These are phyloP conservation scores for Diogma glabrata DNA, from an alignment of 2,888 invertebrate species.

Conservation along the genomic window DNA sequence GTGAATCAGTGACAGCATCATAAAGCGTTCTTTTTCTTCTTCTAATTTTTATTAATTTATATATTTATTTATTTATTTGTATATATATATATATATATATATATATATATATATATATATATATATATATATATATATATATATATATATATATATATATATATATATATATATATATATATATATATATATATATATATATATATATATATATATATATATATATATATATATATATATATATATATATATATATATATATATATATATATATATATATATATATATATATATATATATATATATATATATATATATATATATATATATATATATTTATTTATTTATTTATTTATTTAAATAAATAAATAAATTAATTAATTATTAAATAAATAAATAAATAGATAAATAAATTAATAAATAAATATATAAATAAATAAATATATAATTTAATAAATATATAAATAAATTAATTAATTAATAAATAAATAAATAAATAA, in stretches of 20 bases:
- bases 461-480: neutral
- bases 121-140: neutral
- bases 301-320: neutral
- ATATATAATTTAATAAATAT: neutral
- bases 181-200: neutral
- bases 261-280: neutral
- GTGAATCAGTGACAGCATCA: too few species aligned
- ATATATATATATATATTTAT: neutral
- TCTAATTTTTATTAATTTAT: too few species aligned
- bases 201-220: neutral
- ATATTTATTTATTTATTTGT: neutral
- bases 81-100: neutral
- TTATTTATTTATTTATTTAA: neutral
- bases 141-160: neutral
- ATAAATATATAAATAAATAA: constrained; percentile 1
- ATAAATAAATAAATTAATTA: constrained; percentile 2
- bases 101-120: neutral
- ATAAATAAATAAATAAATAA: neutral
- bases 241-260: neutral
- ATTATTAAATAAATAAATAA: too few species aligned
- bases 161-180: neutral
- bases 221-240: neutral
- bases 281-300: neutral
- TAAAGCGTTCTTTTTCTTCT: too few species aligned
- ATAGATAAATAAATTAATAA: neutral